These are phyloP conservation scores for Andinoacara biseriatus DNA, from an alignment of 2,113 vertebrate species.

Conservation along the genomic window DNA sequence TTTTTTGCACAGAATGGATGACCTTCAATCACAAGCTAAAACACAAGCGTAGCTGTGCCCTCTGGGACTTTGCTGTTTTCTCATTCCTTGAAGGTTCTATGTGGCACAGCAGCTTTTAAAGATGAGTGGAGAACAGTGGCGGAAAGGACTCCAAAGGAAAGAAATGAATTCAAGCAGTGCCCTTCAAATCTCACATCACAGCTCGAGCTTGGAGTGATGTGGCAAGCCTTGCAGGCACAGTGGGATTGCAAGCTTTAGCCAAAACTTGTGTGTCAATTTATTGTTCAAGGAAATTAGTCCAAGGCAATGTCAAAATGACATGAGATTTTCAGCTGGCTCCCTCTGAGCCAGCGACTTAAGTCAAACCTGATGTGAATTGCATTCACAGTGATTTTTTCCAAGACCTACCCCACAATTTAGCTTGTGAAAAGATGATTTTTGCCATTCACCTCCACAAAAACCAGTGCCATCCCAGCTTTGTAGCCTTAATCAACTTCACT, in stretches of 20 bases:
- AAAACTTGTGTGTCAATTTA: slow-evolving; percentile 40
- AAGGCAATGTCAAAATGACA: slow-evolving; percentile 42
- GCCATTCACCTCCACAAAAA: neutral
- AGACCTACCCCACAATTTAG: slow-evolving; percentile 9
- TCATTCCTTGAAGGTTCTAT: neutral
- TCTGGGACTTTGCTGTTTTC: neutral
- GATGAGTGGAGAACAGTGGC: neutral
- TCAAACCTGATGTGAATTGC: slow-evolving; percentile 57
- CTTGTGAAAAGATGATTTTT: slow-evolving; percentile 15
- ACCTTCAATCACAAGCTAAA: neutral
- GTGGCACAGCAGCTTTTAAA: neutral
- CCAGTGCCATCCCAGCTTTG: neutral
- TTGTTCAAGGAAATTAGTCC: slow-evolving; percentile 35
- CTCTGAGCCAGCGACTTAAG: slow-evolving; percentile 45
- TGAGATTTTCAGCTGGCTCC: slow-evolving; percentile 27
- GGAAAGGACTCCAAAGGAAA: neutral
- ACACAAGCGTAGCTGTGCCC: neutral
- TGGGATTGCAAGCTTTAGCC: slow-evolving; percentile 5
- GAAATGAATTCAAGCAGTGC: slow-evolving; percentile 29
- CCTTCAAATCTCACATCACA: slow-evolving; percentile 33
- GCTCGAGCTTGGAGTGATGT: slow-evolving; percentile 48
- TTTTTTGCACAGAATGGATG: neutral
- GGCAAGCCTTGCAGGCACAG: slow-evolving; percentile 32
- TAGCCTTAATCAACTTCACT: neutral
- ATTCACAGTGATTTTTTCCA: slow-evolving; percentile 24